phyloP scores from a whole-genome alignment of 2,113 vertebrate genomes.

The Pomatorhinus ruficollis region DNA sequence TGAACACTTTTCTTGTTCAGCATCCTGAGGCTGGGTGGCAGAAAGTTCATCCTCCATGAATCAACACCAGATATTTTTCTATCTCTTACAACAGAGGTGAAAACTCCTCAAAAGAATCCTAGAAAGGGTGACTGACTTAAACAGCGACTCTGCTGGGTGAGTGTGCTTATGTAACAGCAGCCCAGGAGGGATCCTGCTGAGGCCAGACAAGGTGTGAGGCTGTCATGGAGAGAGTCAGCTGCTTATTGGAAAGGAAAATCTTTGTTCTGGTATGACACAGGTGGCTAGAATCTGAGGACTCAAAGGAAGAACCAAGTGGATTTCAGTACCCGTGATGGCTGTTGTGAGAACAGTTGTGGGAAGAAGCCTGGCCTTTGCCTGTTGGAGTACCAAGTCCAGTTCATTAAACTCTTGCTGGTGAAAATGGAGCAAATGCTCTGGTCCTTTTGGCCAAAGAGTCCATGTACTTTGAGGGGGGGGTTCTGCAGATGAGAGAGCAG shows the following conservation, averaged over 20 bases:
- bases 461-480: fast-evolving
- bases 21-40: not conserved
- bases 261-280: not conserved
- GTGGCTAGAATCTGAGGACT: not conserved
- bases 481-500: not conserved
- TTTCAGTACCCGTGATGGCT: not conserved
- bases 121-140: not conserved
- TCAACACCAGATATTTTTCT: not conserved
- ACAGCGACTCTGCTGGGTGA: not conserved
- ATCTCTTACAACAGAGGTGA: not conserved
- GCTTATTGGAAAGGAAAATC: not conserved
- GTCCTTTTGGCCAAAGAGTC: not conserved
- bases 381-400: not conserved
- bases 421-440: not conserved
- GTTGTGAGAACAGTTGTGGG: not conserved
- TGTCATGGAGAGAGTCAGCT: not conserved
- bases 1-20: not conserved
- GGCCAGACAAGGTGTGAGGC: not conserved
- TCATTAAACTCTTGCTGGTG: not conserved
- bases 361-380: not conserved
- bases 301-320: not conserved
- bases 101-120: not conserved
- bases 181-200: not conserved
- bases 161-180: not conserved
- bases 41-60: not conserved